Percentiles rank a stretch among this genome's conserved stretches.
Evolutionary conservation across 2,797 vertebrate genomes (phyloP).

Genomic region (Muscicapa striata): DNA sequence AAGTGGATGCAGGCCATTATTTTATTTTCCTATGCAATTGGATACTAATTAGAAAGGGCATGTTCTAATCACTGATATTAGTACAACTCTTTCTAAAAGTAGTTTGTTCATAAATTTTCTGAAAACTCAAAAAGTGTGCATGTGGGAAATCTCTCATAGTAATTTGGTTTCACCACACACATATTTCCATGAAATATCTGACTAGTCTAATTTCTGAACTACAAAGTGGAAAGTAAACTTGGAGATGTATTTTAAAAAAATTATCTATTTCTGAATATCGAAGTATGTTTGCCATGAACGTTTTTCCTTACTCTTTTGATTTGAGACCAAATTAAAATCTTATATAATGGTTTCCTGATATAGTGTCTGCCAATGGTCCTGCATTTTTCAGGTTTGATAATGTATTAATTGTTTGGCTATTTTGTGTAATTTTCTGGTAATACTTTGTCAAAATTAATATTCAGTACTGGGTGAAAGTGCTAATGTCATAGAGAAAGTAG

Average conservation of each 20-base stretch:
- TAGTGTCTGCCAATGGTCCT: not conserved
- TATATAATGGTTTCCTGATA: not conserved
- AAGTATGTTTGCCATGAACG: not conserved
- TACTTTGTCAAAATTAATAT: conserved; percentile 64
- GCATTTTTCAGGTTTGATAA: conserved; percentile 44
- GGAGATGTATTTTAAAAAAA: not conserved
- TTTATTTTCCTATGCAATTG: not conserved
- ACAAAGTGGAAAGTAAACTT: not conserved
- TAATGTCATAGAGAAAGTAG: conserved; percentile 47
- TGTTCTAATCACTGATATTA: not conserved
- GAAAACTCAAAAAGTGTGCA: not conserved
- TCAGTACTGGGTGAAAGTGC: conserved; percentile 49
- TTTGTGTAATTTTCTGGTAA: conserved; percentile 46
- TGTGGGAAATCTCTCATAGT: not conserved
- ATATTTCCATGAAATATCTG: not conserved
- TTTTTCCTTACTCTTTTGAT: not conserved
- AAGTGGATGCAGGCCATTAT: not conserved
- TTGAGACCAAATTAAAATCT: not conserved
- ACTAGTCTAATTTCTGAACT: not conserved
- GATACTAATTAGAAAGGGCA: not conserved
- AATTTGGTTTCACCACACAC: not conserved
- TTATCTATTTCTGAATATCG: not conserved
- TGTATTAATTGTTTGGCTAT: conserved; percentile 21
- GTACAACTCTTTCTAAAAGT: not conserved
- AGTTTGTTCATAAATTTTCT: not conserved